Base-by-base conservation (phyloP, 2,113 vertebrate species). In the Eleginops maclovinus region DNA sequence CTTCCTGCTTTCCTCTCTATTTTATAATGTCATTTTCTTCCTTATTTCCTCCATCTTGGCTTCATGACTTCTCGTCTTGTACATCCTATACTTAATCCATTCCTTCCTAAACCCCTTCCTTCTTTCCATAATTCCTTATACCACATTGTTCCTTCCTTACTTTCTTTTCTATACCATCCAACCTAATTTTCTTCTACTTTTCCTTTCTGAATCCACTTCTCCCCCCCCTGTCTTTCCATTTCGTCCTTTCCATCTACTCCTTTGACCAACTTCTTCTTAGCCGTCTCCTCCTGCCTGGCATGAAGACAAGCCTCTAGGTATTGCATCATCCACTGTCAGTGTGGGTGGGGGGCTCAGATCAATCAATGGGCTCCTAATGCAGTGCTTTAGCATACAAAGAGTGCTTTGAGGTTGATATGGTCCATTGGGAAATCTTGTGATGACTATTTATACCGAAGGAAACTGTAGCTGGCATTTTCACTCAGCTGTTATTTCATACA, bases 401-500 rank as follows among this genome's bases (percentile, higher is more conserved):
- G 81, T 76, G 79, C 83, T 87, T 87, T 83, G 81, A 90, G 82
- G 85, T 77, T 87, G 72, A 83, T 87, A 43, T 46, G n/a, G 60
- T 70, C 90, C 79, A 65, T 53, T 53, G 90, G 88, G 89, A 91
- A 91, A 90, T 91, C 85, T 83, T 77, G 67, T 64, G 63, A 89
- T 90, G 81, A 78, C 77, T 90, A 77, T 88, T 89, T 81, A 83
- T 82, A 81, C 78, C 59, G 64, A 56, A 65, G 60, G 53, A 62
- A 89, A 65, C 76, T 71, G 65, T 68, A 66, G 80, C 72, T 64
- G 46, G 46, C 31, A 51, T 77, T 53, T 54, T 75, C 16, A 60
- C 63, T 66, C 46, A n/a, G 36, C 68, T 36, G 3, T 60, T 80
- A 17, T 67, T 79, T 65, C 55, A 62, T 68, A 4, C 49, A 46